These are phyloP conservation scores for Malthinus flaveolus DNA, from an alignment of 2,888 invertebrate species.

Conservation along the genomic window DNA sequence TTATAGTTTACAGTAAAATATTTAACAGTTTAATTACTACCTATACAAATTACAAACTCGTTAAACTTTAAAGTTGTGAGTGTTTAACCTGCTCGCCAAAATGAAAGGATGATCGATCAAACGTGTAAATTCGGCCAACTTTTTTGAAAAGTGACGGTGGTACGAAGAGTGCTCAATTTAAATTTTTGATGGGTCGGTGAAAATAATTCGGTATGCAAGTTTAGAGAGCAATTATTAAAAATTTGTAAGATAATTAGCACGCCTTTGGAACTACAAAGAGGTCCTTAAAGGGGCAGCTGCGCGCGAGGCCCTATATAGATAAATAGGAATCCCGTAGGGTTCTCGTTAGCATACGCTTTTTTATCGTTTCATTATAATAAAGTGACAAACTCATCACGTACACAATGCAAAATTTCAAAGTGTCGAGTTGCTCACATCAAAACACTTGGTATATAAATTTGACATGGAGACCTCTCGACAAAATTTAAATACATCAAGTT, in stretches of 20 bases:
- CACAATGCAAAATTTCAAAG: conserved; percentile 30
- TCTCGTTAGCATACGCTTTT: conserved; percentile 33
- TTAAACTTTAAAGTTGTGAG: background rate
- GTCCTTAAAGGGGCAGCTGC: conserved; percentile 25
- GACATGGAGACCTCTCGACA: conserved; percentile 33
- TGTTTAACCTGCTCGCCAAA: background rate
- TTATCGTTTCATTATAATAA: conserved; percentile 21
- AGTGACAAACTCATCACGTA: conserved; percentile 26
- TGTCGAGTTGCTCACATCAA: conserved; percentile 38
- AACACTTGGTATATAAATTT: conserved; percentile 28
- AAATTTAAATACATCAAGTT: conserved; percentile 25
- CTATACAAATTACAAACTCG: background rate
- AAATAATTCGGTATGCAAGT: background rate
- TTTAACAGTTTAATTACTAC: conserved; percentile 5
- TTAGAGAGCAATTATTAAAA: conserved; percentile 11
- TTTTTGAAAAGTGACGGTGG: too few relatives aligned
- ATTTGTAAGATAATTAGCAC: conserved; percentile 25
- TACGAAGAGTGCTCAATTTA: too few relatives aligned
- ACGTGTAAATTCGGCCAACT: too few relatives aligned
- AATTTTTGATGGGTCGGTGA: too few relatives aligned
- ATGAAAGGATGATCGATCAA: background rate
- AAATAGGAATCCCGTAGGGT: conserved; percentile 18
- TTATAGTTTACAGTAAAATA: background rate
- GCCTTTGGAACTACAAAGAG: conserved; percentile 15
- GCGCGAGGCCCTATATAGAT: conserved; percentile 10